phyloP scores from a whole-genome alignment of 2,113 vertebrate genomes.

The Scalopus aquaticus region DNA sequence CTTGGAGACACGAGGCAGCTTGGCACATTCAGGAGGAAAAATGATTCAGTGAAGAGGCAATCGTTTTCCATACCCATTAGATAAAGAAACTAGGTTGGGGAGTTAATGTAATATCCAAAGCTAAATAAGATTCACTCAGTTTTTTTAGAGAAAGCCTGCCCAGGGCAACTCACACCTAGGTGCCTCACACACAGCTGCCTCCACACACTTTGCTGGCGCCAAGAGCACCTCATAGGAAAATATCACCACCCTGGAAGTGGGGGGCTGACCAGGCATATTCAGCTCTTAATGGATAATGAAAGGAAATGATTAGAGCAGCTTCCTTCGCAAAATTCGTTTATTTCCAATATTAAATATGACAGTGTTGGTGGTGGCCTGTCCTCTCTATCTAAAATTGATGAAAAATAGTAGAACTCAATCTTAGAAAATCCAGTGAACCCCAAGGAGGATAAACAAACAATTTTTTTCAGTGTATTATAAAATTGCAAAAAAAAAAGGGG shows the following conservation, averaged over 20 bases:
- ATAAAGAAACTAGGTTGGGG: background rate
- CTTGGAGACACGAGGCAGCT: background rate
- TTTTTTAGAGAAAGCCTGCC: background rate
- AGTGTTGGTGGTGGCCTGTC: background rate
- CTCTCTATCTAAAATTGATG: background rate
- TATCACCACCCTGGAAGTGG: background rate
- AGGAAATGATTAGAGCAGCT: background rate
- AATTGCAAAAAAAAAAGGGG: too few relatives aligned
- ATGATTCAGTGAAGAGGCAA: background rate
- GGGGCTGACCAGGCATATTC: background rate
- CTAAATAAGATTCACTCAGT: background rate
- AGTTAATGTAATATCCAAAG: background rate
- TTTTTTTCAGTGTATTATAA: too few relatives aligned
- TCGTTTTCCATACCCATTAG: background rate
- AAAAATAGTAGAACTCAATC: too few relatives aligned
- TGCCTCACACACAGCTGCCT: background rate
- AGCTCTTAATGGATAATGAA: background rate
- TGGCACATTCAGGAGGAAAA: background rate
- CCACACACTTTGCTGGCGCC: background rate
- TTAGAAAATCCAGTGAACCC: too few relatives aligned
- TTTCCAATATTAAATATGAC: background rate
- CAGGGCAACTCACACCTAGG: background rate
- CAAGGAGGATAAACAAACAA: too few relatives aligned
- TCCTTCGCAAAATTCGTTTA: background rate
- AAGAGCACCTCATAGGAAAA: background rate